Evolutionary conservation across 2,797 vertebrate species (phyloP), one percentile per base, ranked within the genome.

Genomic region (Ambastaia sidthimunki): DNA sequence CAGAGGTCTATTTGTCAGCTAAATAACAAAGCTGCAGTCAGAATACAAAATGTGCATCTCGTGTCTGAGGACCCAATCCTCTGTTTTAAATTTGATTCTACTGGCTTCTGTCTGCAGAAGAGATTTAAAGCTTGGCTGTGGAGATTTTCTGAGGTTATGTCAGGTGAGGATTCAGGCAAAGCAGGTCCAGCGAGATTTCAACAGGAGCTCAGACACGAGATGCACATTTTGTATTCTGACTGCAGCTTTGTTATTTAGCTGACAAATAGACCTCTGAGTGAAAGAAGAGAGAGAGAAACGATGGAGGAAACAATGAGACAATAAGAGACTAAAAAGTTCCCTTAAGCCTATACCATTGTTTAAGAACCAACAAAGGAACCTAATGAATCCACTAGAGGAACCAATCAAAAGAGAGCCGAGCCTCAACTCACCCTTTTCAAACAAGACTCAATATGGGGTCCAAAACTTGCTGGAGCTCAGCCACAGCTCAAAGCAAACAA

Each of bases 321-420:
- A 57, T 19, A 23, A 15, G 7, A 25, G 10, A n/a, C 21, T 7
- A 10, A 44, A 25, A 37, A 19, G 3, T 19, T 23, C 47, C n/a
- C 7, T 28, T 23, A 66, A 25, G 19, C 62, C 62, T 67, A 23
- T 19, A 66, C 47, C n/a, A 6, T 48, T 25, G 28, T 50, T 76
- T 31, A 31, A 59, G 7, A 48, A 68, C 37, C 37, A 69, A 55
- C 65, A 48, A 34, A 34, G 2, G 19, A 76, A 68, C 52, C 50
- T 76, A 76, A 76, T 48, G 63, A 68, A 77, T 59, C 50, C 63
- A 67, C 50, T 4, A 6, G 25, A 77, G 75, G 54, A 48, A 6
- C 13, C 21, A 19, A 60, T n/a, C 23, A 69, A 7, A 77, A 65
- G 37, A 57, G 37, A 55, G 6, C 60, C 7, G 7, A 54, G 2